Percentiles rank a stretch among this genome's conserved stretches.
Evolutionary conservation across 2,113 vertebrate genomes (phyloP).

Genomic region (Lontra canadensis): DNA sequence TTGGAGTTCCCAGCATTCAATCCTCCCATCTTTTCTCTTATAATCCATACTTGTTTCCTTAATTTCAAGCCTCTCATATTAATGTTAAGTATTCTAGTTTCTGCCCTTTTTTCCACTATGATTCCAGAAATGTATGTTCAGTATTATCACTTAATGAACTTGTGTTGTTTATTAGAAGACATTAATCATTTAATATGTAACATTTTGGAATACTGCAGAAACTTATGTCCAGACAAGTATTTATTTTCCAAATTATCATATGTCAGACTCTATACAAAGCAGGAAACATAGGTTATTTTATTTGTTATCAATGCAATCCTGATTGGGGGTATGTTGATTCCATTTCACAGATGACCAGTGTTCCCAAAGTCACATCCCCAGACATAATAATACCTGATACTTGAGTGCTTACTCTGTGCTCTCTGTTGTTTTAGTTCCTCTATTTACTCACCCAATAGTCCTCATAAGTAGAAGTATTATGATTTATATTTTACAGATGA

Average conservation of each 20-base stretch:
- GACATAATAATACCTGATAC: not conserved
- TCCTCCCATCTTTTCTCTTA: not conserved
- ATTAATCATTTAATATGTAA: not conserved
- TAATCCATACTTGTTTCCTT: not conserved
- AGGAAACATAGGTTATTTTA: not conserved
- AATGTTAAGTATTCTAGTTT: not conserved
- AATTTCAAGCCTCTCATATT: not conserved
- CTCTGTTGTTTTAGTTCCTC: not conserved
- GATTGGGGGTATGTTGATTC: not conserved
- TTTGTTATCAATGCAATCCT: not conserved
- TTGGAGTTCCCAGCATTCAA: rapidly evolving
- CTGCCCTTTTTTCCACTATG: not conserved
- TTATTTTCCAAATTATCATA: not conserved
- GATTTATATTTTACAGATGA: not conserved
- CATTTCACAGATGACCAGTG: not conserved
- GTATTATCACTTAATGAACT: not conserved
- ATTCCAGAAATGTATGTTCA: not conserved
- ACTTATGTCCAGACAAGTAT: not conserved
- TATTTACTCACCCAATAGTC: not conserved
- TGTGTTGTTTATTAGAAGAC: not conserved
- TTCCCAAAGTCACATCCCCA: not conserved
- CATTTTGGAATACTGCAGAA: not conserved
- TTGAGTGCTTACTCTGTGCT: not conserved
- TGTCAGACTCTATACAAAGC: not conserved
- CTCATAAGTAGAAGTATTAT: not conserved